Evolutionary conservation across 2,888 invertebrate genomes (phyloP).

Genomic region (Opisthograptis luteolata): DNA sequence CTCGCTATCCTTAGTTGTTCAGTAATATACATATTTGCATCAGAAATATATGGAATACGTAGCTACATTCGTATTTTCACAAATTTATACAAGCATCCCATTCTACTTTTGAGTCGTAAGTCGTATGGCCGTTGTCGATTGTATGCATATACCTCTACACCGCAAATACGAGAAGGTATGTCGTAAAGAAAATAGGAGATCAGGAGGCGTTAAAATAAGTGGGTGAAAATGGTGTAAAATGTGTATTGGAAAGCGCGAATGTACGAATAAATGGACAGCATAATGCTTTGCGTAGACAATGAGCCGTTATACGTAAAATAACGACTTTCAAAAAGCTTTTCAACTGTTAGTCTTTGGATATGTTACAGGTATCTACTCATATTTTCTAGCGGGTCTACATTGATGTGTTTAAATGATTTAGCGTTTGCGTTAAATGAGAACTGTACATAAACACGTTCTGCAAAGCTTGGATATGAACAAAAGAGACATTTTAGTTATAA

Average conservation of each 20-base stretch:
- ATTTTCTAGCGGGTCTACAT: slow-evolving; percentile 7
- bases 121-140: slow-evolving; percentile 22
- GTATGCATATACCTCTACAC: slow-evolving; percentile 16
- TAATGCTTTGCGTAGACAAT: slow-evolving; percentile 53
- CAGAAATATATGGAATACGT: neutral
- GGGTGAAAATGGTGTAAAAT: slow-evolving; percentile 45
- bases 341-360: slow-evolving; percentile 37
- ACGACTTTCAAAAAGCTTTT: slow-evolving; percentile 39
- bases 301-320: slow-evolving; percentile 50
- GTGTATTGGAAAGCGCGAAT: slow-evolving; percentile 51
- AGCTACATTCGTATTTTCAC: neutral
- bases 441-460: neutral
- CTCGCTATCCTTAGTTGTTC: too few species aligned
- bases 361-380: slow-evolving; percentile 28
- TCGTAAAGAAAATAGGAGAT: slow-evolving; percentile 43
- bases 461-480: neutral
- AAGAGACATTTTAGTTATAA: too few species aligned
- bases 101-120: neutral
- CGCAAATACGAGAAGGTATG: slow-evolving; percentile 22
- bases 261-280: slow-evolving; percentile 50
- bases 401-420: slow-evolving; percentile 1
- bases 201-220: slow-evolving; percentile 43
- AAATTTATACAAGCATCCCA: neutral
- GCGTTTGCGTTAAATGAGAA: neutral
- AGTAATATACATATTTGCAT: too few species aligned